Conservation (phyloP, 1,140 invertebrate genomes). For the Schmidtea mediterranea region DNA sequence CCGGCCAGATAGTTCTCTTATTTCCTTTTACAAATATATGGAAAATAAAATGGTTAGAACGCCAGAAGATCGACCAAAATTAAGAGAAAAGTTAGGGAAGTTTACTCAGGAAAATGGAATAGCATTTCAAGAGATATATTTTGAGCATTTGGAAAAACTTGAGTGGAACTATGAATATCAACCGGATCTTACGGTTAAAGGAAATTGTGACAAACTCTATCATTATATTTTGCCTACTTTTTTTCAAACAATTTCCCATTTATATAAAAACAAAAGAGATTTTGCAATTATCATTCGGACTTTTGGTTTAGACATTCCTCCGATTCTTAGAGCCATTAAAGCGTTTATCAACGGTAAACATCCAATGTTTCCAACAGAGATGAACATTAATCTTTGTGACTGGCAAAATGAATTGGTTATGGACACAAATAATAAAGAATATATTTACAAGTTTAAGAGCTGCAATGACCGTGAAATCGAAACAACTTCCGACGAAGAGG, state of each 20-base stretch:
- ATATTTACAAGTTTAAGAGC: background rate
- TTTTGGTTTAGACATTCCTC: constrained; percentile 18
- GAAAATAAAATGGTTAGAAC: too few species aligned
- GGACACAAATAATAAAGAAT: constrained; percentile 1
- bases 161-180: too few species aligned
- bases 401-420: constrained; percentile 5
- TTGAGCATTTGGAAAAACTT: too few species aligned
- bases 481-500: constrained; percentile 11
- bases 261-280: constrained; percentile 13
- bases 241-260: constrained; percentile 15
- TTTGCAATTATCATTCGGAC: constrained; percentile 20
- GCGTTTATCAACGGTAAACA: constrained; percentile 15
- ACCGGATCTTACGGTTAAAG: constrained; percentile 14
- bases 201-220: constrained; percentile 14
- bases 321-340: constrained; percentile 15
- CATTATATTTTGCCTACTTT: constrained; percentile 22
- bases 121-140: too few species aligned
- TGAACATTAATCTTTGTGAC: background rate
- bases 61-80: too few species aligned
- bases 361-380: constrained; percentile 12
- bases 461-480: background rate
- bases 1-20: too few species aligned
- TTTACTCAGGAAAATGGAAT: too few species aligned
- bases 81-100: too few species aligned
- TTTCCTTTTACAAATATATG: too few species aligned